Conservation (phyloP, 2,113 vertebrate species). For the Pygoscelis adeliae region DNA sequence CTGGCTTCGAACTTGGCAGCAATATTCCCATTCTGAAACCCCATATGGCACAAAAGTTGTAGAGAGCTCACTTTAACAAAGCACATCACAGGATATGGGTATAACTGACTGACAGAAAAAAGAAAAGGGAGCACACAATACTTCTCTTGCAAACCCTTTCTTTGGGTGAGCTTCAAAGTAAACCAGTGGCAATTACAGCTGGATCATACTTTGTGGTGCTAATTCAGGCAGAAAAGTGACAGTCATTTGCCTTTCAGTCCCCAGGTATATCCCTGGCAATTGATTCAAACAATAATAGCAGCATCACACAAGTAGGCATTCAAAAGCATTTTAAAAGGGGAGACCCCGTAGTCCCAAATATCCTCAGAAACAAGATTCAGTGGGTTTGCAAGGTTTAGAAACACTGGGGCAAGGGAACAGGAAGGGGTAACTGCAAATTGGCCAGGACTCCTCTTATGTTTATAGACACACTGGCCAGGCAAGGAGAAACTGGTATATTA, state of each 20-base stretch:
- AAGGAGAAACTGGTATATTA: slow-evolving; percentile 47
- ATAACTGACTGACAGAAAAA: not conserved
- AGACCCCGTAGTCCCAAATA: not conserved
- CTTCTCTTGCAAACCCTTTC: not conserved
- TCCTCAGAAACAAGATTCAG: not conserved
- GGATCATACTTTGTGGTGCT: not conserved
- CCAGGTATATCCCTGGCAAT: not conserved
- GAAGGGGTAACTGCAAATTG: not conserved
- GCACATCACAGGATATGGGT: not conserved
- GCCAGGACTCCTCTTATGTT: not conserved
- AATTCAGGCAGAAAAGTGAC: not conserved
- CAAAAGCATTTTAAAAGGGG: not conserved
- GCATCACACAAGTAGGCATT: not conserved
- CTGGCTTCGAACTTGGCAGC: not conserved
- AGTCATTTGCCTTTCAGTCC: not conserved
- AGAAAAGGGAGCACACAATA: not conserved
- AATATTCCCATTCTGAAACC: not conserved
- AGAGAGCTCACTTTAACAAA: not conserved
- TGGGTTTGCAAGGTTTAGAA: not conserved
- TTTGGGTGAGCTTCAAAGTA: not conserved
- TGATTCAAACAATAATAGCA: not conserved
- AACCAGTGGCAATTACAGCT: not conserved
- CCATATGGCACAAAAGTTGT: not conserved
- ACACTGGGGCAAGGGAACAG: not conserved
- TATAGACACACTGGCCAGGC: not conserved